A percentile compares a stretch with the other conserved stretches of the same genome.
phyloP scores from a whole-genome alignment of 2,113 vertebrate species.

The Actenoides hombroni region DNA sequence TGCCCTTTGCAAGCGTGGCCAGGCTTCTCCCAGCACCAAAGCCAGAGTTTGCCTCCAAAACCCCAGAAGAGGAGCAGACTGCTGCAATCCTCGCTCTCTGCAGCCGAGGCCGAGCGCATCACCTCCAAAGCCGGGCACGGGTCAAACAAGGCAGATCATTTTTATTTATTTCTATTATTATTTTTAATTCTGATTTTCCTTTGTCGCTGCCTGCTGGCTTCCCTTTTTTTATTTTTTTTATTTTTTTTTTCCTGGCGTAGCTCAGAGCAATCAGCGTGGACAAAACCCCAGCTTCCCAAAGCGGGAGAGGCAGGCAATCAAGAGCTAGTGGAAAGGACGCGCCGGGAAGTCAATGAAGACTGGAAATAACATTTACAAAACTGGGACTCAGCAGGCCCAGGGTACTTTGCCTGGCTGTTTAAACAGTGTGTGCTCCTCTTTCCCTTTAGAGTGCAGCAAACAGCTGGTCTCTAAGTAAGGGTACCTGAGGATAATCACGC shows the following conservation, averaged over 20 bases:
- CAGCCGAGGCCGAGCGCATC: not conserved
- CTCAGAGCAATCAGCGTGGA: slow-evolving; percentile 58
- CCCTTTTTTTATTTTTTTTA: not conserved
- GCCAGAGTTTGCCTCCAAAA: not conserved
- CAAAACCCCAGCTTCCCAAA: slow-evolving; percentile 30
- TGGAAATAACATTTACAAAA: slow-evolving; percentile 65
- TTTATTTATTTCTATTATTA: not conserved
- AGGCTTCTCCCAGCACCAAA: not conserved
- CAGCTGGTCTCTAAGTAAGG: slow-evolving; percentile 50
- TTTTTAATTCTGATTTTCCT: not conserved
- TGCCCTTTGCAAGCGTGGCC: not conserved
- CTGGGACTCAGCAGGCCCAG: slow-evolving; percentile 54
- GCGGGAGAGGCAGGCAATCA: slow-evolving; percentile 63
- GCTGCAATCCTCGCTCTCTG: not conserved
- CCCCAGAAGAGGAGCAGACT: not conserved
- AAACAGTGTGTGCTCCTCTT: slow-evolving; percentile 42
- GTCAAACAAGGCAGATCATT: not conserved
- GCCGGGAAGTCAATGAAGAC: slow-evolving; percentile 23
- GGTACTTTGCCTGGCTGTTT: slow-evolving; percentile 41
- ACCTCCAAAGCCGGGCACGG: not conserved
- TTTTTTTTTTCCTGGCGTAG: not conserved
- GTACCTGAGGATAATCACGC: slow-evolving; percentile 48
- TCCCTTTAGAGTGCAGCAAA: slow-evolving; percentile 27
- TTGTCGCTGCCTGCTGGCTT: not conserved
- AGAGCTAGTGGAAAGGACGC: slow-evolving; percentile 58